These are phyloP conservation scores for Nephila pilipes DNA, from an alignment of 1,140 invertebrate genomes.

Conservation along the genomic window DNA sequence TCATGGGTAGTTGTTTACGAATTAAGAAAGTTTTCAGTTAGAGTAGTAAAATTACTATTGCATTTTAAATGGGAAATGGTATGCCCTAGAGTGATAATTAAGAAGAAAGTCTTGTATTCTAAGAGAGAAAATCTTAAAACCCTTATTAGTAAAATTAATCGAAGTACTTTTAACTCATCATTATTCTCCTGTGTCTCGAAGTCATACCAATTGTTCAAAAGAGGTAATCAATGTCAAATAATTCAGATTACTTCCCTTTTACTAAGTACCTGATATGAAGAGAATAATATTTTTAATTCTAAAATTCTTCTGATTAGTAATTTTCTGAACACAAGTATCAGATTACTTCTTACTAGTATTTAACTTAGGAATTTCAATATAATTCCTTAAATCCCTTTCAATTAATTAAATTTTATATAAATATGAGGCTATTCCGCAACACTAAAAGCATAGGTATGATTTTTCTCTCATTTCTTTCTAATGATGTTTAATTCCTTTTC, in stretches of 20 bases:
- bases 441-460: no score
- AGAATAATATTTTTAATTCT: neutral
- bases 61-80: neutral
- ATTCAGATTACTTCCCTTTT: neutral
- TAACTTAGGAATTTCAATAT: no score
- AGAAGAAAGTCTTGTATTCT: neutral
- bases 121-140: neutral
- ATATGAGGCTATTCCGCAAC: no score
- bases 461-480: no score
- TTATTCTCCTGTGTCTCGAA: no score
- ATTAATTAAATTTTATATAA: no score
- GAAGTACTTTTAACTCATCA: neutral
- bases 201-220: no score
- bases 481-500: no score
- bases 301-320: no score
- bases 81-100: neutral
- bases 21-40: neutral
- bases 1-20: neutral
- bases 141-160: neutral
- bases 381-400: no score
- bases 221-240: neutral
- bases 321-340: no score
- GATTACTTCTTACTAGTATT: no score
- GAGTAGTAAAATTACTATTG: neutral
- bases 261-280: neutral